Conservation (phyloP, 2,888 invertebrate species). For the Emesis russula region DNA sequence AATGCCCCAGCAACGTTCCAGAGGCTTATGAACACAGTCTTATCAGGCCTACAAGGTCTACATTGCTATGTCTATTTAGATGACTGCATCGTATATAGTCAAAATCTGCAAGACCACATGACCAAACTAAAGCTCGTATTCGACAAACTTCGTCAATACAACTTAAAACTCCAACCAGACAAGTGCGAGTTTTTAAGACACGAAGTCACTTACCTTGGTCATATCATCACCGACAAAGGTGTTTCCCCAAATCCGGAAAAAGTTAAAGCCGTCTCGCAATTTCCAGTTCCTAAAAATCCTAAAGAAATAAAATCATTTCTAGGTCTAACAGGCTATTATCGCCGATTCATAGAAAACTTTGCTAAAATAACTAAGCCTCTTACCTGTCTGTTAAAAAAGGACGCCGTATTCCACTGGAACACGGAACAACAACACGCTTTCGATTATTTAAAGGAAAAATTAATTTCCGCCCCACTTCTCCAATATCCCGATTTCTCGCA, state of each 20-base stretch:
- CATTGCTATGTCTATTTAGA: slow-evolving; percentile 86
- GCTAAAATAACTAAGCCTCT: slow-evolving; percentile 83
- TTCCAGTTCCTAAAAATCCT: slow-evolving; percentile 81
- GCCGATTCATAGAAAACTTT: slow-evolving; percentile 82
- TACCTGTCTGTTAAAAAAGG: slow-evolving; percentile 79
- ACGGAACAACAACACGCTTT: slow-evolving; percentile 61
- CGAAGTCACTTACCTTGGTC: slow-evolving; percentile 89
- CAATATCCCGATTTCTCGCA: slow-evolving; percentile 70
- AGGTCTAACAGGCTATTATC: slow-evolving; percentile 86
- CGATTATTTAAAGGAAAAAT: slow-evolving; percentile 59
- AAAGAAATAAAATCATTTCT: slow-evolving; percentile 88
- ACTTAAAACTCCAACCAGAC: slow-evolving; percentile 43
- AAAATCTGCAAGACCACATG: slow-evolving; percentile 80
- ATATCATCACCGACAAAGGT: slow-evolving; percentile 87
- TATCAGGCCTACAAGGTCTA: slow-evolving; percentile 82
- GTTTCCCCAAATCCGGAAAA: slow-evolving; percentile 89
- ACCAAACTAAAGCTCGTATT: slow-evolving; percentile 80
- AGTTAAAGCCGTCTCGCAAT: slow-evolving; percentile 74
- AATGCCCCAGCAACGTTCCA: slow-evolving; percentile 87
- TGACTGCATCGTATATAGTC: slow-evolving; percentile 78
- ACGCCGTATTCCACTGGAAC: slow-evolving; percentile 42
- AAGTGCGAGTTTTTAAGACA: slow-evolving; percentile 71
- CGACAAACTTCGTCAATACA: slow-evolving; percentile 62
- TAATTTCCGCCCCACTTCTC: slow-evolving; percentile 35
- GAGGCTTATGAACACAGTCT: slow-evolving; percentile 81